phyloP scores from a whole-genome alignment of 2,797 vertebrate genomes.

The Hoplostethus mediterraneus region DNA sequence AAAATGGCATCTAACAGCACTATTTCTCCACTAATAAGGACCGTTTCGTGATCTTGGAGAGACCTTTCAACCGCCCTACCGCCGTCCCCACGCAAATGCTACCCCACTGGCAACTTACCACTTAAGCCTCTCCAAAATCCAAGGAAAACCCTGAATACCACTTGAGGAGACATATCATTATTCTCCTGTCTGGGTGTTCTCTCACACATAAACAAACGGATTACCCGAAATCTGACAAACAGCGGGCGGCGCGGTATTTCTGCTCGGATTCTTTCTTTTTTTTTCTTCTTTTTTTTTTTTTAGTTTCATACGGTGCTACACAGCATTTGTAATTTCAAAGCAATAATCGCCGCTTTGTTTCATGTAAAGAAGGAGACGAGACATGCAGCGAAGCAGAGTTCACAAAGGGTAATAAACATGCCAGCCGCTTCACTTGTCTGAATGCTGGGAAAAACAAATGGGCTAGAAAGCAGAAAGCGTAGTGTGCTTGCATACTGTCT shows the following conservation, averaged over 20 bases:
- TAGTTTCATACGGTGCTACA: slow-evolving; percentile 17
- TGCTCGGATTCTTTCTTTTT: slow-evolving; percentile 5
- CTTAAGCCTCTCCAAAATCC: slow-evolving; percentile 60
- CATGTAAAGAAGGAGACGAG: slow-evolving; percentile 24
- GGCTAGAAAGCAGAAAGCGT: slow-evolving; percentile 18
- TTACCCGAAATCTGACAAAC: slow-evolving; percentile 68
- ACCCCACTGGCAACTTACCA: slow-evolving; percentile 42
- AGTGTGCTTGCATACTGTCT: slow-evolving; percentile 42
- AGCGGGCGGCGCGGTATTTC: slow-evolving; percentile 35
- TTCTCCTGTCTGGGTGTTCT: slow-evolving; percentile 68
- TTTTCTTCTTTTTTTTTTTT: background rate
- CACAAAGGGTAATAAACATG: slow-evolving; percentile 56
- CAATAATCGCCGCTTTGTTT: slow-evolving; percentile 50
- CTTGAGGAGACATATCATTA: slow-evolving; percentile 64
- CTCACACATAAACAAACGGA: slow-evolving; percentile 67
- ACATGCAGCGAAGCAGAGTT: slow-evolving; percentile 38
- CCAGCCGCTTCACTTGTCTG: slow-evolving; percentile 50
- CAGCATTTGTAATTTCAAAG: slow-evolving; percentile 54
- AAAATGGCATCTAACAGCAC: slow-evolving; percentile 10
- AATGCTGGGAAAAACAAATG: slow-evolving; percentile 54
- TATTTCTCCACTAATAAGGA: background rate
- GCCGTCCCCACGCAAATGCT: background rate
- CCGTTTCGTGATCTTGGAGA: slow-evolving; percentile 12
- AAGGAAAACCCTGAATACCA: slow-evolving; percentile 63
- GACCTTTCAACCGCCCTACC: background rate